phyloP scores from a whole-genome alignment of 2,113 vertebrate genomes.

The Bos indicus region DNA sequence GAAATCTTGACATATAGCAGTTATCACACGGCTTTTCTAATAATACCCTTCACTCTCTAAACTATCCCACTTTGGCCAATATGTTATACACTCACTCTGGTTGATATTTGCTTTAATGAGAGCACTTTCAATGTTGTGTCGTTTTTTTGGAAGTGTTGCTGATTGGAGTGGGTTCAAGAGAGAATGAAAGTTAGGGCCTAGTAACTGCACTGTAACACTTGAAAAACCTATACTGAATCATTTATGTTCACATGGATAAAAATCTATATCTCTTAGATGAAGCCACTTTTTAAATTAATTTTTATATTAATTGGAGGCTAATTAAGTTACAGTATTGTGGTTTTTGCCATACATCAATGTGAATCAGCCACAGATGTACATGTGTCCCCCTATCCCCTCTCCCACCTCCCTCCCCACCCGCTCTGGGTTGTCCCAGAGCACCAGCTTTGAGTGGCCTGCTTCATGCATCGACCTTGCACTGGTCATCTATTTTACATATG shows the following conservation, averaged over 20 bases:
- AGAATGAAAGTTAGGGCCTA: neutral
- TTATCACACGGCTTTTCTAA: neutral
- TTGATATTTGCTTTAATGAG: neutral
- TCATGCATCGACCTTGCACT: neutral
- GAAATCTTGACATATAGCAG: neutral
- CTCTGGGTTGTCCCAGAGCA: neutral
- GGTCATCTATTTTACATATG: neutral
- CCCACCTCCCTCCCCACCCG: neutral
- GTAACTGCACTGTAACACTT: neutral
- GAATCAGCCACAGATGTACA: neutral
- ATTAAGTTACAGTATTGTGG: neutral
- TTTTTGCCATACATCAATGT: neutral
- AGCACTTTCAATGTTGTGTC: neutral
- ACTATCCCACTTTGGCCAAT: neutral
- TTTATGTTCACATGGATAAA: neutral
- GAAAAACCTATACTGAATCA: neutral
- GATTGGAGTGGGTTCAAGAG: neutral
- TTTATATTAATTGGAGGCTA: neutral
- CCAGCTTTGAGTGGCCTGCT: neutral
- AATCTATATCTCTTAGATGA: neutral
- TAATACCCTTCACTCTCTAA: neutral
- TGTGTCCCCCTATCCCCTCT: neutral
- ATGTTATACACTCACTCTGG: neutral
- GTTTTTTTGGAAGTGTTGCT: neutral
- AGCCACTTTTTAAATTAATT: neutral